Conservation (phyloP, 2,888 invertebrate species). For the Acanthosepion pharaonis region DNA sequence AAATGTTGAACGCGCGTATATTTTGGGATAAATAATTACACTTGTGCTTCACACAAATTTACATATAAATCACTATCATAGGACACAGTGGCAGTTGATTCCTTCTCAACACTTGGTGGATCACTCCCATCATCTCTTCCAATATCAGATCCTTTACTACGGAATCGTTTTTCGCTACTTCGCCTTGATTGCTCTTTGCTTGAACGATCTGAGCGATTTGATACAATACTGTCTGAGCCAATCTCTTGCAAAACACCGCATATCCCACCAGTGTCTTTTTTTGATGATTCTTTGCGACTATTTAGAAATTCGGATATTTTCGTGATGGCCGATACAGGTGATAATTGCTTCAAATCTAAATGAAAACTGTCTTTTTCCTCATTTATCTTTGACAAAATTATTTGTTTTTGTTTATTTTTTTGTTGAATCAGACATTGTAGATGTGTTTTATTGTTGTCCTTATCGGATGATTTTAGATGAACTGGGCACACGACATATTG, state of each 20-base stretch:
- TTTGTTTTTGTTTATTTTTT: constrained; percentile 65
- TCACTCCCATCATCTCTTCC: constrained; percentile 67
- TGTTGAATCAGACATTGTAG: constrained; percentile 68
- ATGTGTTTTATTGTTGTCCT: constrained; percentile 63
- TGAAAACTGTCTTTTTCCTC: constrained; percentile 67
- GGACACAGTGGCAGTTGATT: constrained; percentile 71
- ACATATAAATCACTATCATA: constrained; percentile 71
- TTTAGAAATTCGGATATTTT: constrained; percentile 53
- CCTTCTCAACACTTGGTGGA: constrained; percentile 71
- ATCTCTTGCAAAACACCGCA: neutral
- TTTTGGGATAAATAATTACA: constrained; percentile 55
- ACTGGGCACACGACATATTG: constrained; percentile 65
- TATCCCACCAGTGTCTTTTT: constrained; percentile 57
- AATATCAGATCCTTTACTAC: constrained; percentile 65
- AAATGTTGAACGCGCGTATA: neutral
- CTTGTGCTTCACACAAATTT: constrained; percentile 70
- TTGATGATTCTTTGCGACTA: constrained; percentile 52
- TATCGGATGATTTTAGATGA: constrained; percentile 60
- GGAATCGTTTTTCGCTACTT: constrained; percentile 59
- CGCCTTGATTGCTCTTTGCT: constrained; percentile 59
- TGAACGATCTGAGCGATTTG: constrained; percentile 64
- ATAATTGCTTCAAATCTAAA: constrained; percentile 63
- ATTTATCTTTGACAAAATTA: constrained; percentile 67
- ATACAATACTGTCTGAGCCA: constrained; percentile 62
- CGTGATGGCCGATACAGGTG: constrained; percentile 54